These are phyloP conservation scores for Gorsachius magnificus DNA, from an alignment of 2,797 vertebrate species.

Conservation along the genomic window DNA sequence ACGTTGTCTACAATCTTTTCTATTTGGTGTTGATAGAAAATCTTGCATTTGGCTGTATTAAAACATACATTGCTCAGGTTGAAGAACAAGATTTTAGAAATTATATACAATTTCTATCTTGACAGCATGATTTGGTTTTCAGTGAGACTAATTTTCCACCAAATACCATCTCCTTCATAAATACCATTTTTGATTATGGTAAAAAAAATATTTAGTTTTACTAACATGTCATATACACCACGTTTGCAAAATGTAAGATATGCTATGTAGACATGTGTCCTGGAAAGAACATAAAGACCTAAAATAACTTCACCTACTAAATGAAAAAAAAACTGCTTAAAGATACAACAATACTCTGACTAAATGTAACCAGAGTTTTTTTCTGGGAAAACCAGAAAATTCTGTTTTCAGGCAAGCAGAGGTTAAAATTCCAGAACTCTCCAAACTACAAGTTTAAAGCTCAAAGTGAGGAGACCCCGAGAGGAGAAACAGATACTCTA, in stretches of 20 bases:
- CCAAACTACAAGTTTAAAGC: not conserved
- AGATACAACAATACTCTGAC: not conserved
- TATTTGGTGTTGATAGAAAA: not conserved
- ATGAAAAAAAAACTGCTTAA: not conserved
- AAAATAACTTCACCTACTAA: not conserved
- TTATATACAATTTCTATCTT: not conserved
- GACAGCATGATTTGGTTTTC: not conserved
- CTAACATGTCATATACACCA: not conserved
- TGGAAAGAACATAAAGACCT: not conserved
- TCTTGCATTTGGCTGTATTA: not conserved
- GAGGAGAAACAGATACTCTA: not conserved
- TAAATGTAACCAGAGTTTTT: not conserved
- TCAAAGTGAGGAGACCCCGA: not conserved
- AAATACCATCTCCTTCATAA: not conserved
- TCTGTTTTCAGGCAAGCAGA: not conserved
- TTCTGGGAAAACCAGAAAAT: not conserved
- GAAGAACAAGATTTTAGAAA: not conserved
- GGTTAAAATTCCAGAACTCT: not conserved
- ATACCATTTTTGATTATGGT: not conserved
- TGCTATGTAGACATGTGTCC: fast-evolving
- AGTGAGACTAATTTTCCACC: fast-evolving
- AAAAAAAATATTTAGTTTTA: not conserved
- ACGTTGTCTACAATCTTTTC: not conserved
- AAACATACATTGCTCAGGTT: not conserved
- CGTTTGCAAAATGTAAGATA: not conserved